Base-by-base conservation (phyloP, 2,113 vertebrate species). In the Ptyas mucosa region DNA sequence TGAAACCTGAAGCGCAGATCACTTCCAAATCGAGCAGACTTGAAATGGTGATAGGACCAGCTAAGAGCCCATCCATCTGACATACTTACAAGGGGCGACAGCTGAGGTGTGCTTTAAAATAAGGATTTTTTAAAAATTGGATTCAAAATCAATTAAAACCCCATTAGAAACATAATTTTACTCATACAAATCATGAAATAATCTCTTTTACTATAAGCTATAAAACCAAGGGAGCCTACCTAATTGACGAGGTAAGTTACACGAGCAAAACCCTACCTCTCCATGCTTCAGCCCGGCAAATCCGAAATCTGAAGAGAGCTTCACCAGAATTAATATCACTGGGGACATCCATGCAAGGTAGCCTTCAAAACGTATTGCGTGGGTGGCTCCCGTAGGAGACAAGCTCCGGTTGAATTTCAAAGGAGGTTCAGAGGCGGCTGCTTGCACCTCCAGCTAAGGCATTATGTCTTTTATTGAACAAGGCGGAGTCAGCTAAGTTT, bases 81-180 rank as follows among this genome's bases (percentile, higher is more conserved):
- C 92, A 20, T 94, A 91, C 92, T 94, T 96, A 97, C 95, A 93
- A 97, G 96, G 92, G 90, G 94, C 89, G 95, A 93, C 93, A 95
- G 94, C 95, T 97, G 94, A 97, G 95, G 96, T 95, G 94, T 96
- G 92, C 91, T 97, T 98, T 97, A 97, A 97, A 97, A 96, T 93
- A 96, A 94, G 64, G 91, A 96, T 96, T 96, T 96, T 29, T 96
- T 4, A 4, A 43, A 86, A 97, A 93, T 96, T 97, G 96, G 94
- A 97, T 97, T 97, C 87, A 95, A 97, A 98, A 97, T 97, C 97
- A 97, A 97, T 98, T 98, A 98, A 97, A 97, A 97, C 96, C 93
- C 95, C 92, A 98, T 97, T 97, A 97, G 94, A 97, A 97, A 96
- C 86, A 89, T 97, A 97, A 98, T 96, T 96, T 94, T 96, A 95